These are phyloP conservation scores for Toxotes chatareus DNA, from an alignment of 2,113 vertebrate genomes.

Conservation along the genomic window DNA sequence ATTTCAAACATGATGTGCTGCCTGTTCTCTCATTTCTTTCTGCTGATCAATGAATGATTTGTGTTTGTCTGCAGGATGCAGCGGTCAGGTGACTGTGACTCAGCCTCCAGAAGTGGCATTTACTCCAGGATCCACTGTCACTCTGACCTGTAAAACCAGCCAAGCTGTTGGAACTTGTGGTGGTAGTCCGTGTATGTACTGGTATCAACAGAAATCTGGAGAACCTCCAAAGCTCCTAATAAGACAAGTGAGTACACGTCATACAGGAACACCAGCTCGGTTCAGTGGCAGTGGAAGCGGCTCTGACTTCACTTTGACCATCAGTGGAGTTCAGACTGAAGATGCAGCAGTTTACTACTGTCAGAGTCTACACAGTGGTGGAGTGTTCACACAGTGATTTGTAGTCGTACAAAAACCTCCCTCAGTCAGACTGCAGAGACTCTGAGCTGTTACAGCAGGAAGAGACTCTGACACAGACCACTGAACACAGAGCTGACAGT, in stretches of 20 bases:
- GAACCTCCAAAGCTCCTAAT: conserved; percentile 63
- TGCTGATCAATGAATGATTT: conserved; percentile 36
- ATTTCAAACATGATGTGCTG: conserved; percentile 17
- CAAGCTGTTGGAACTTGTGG: neutral
- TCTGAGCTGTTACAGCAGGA: conserved; percentile 40
- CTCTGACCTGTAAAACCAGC: conserved; percentile 55
- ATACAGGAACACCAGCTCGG: conserved; percentile 23
- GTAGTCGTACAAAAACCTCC: conserved; percentile 67
- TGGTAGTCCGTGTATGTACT: conserved; percentile 20
- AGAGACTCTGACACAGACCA: conserved; percentile 27
- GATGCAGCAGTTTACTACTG: conserved; percentile 73
- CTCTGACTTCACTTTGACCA: conserved; percentile 66
- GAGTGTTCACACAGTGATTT: conserved; percentile 61
- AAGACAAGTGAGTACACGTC: rapidly evolving
- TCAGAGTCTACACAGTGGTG: neutral
- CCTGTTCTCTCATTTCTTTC: conserved; percentile 37
- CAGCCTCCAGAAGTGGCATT: conserved; percentile 21
- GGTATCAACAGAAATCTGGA: conserved; percentile 75
- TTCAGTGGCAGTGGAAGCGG: conserved; percentile 67
- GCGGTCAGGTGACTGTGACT: conserved; percentile 70
- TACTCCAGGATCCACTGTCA: conserved; percentile 61
- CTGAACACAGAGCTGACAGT: conserved; percentile 12
- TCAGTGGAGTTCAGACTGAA: conserved; percentile 55
- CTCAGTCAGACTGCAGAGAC: conserved; percentile 43
- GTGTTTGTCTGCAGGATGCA: conserved; percentile 64